Evolutionary conservation across 2,797 vertebrate species (phyloP), one percentile per base, ranked within the genome.

Genomic region (Apodemus agrarius): DNA sequence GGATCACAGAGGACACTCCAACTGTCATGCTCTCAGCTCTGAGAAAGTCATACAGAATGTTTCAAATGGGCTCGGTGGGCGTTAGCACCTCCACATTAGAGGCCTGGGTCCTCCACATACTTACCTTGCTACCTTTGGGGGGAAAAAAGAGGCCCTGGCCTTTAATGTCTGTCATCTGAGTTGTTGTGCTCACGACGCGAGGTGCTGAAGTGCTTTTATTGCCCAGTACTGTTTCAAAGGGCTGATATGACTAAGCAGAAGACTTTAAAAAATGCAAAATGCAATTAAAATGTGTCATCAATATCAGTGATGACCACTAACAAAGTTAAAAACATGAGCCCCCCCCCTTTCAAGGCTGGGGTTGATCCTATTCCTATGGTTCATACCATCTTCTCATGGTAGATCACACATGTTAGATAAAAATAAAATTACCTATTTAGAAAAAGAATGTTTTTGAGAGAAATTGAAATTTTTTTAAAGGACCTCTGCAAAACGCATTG

Each of bases 151-250:
- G n/a, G 22, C 78, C 67, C 93, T 95, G 76, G 86, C 57, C 78
- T 65, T 81, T 93, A 16, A 72, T 63, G 67, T 84, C 88, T 87
- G 54, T 74, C 72, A 29, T 82, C 40, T 1, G 34, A 9, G 8
- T 16, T 29, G 78, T 67, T 63, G 46, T n/a, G 34, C 6, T 67
- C 14, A 34, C 2, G 4, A 2, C 16, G 31, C 2, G 63, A 12
- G 43, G 12, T 16, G n/a, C 72, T 2, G 17, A 17, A 11, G 19
- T 22, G 49, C 69, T 96, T 94, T 95, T 92, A 94, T 63, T 93
- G 97, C 95, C 92, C 95, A 96, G 49, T 49, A 43, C 83, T 76
- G 5, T 90, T 93, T 78, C 90, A 97, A 81, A 93, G 75, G n/a
- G 79, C 72, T 59, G 65, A 89, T 40, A 43, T 46, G 57, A 93